Conservation (phyloP, 2,797 vertebrate species). For the Halcyon badia region DNA sequence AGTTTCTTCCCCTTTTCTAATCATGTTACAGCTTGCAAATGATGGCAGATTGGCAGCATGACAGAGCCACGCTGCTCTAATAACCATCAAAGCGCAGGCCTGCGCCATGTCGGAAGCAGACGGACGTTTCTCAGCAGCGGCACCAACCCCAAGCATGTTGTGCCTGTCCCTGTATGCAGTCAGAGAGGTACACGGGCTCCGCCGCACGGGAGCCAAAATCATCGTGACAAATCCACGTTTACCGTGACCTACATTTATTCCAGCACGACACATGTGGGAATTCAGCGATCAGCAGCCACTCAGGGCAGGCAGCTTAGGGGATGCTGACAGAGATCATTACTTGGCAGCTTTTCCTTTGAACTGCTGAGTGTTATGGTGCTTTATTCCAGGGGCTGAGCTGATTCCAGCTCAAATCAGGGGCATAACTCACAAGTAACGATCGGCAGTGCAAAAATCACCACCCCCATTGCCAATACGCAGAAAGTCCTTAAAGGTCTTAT, state of each 20-base stretch:
- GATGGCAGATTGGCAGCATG: neutral
- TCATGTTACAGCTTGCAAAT: neutral
- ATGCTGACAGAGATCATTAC: neutral
- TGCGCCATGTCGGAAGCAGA: neutral
- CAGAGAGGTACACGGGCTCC: neutral
- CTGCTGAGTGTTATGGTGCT: accelerated
- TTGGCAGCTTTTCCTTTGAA: neutral
- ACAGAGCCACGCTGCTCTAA: neutral
- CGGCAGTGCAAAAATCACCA: neutral
- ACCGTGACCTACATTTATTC: neutral
- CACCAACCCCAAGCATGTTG: neutral
- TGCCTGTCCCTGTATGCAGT: neutral
- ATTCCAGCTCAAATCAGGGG: neutral
- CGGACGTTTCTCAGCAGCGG: neutral
- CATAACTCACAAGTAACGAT: neutral
- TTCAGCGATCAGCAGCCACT: neutral
- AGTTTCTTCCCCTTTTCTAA: neutral
- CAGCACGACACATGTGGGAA: neutral
- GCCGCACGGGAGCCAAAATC: neutral
- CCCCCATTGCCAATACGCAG: neutral
- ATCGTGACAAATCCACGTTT: neutral
- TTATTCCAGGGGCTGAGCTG: neutral
- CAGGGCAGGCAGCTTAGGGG: neutral
- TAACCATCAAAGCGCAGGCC: neutral
- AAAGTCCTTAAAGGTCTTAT: too few relatives aligned